Percentiles rank a stretch among this genome's conserved stretches.
Evolutionary conservation across 2,888 invertebrate genomes (phyloP).

Genomic region (Leptura quadrifasciata): DNA sequence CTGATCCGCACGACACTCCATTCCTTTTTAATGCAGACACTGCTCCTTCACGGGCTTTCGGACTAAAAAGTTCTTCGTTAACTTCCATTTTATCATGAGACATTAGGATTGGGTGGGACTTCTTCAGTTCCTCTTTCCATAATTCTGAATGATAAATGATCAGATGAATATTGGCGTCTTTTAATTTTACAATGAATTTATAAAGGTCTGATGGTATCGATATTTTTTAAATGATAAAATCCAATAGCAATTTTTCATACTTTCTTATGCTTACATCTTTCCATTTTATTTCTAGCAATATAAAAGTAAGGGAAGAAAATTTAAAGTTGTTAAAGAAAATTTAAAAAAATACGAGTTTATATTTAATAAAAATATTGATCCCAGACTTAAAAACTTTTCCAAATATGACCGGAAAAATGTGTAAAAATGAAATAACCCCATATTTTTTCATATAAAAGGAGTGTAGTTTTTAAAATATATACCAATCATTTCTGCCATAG

Average conservation of each 20-base stretch:
- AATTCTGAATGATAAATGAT: slow-evolving; percentile 71
- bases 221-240: no score
- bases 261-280: no score
- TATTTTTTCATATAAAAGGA: background rate
- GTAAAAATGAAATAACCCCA: slow-evolving; percentile 11
- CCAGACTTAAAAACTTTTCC: no score
- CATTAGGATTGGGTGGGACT: slow-evolving; percentile 78
- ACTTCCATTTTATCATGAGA: slow-evolving; percentile 84
- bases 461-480: slow-evolving; percentile 59
- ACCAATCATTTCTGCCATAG: slow-evolving; percentile 90
- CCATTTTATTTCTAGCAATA: no score
- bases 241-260: no score
- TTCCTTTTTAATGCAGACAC: slow-evolving; percentile 82
- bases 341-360: no score
- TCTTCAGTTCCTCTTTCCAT: slow-evolving; percentile 82
- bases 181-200: no score
- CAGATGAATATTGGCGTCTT: background rate
- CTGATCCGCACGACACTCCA: slow-evolving; percentile 77
- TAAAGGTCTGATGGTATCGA: no score
- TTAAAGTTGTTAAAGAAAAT: no score
- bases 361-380: no score
- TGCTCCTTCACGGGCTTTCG: slow-evolving; percentile 84
- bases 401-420: no score
- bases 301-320: no score
- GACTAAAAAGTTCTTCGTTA: slow-evolving; percentile 81